Base-by-base conservation (phyloP, 2,113 vertebrate genomes). In the Nematolebias whitei region DNA sequence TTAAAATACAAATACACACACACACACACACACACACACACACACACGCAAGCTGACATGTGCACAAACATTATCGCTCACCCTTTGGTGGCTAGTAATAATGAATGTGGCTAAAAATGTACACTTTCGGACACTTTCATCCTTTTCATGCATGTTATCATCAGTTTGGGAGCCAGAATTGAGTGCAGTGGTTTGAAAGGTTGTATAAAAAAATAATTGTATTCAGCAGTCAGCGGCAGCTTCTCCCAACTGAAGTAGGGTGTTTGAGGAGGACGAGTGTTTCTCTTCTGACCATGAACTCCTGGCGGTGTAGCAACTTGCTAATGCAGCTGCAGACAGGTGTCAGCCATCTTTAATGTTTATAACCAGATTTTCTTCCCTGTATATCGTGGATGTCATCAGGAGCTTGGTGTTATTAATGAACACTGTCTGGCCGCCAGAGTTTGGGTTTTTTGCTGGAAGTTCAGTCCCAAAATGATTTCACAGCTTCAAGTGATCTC, bases 301-400 rank as follows among this genome's bases (percentile, higher is more conserved):
- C 18, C n/a, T 40, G 52, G 66, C 22, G 23, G 43, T 6, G 6
- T 23, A 29, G 48, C 19, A 4, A 4, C 43, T 53, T 10, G 56
- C 44, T 76, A 63, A 68, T 57, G 64, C 59, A 62, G 52, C 70
- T 23, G 72, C 59, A 68, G 77, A 83, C 87, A 90, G 89, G 85
- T 90, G 87, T 82, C 87, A 89, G 77, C 76, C 84, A 74, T 88
- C 87, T 84, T 71, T 68, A 83, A 63, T 84, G 79, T 82, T 88
- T 88, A 87, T 71, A 23, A 61, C 68, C 63, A 53, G 56, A 35
- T 58, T 54, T 58, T 71, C 26, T 68, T 60, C 53, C 67, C 72
- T 48, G 73, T 24, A 45, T 41, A 48, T 47, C 60, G 68, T 48
- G 82, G 78, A 86, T 87, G 85, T 90, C 89, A 85, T 75, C 61